Percentiles rank a stretch among this genome's conserved stretches.
These are phyloP conservation scores for Ascaphus truei DNA, from an alignment of 2,113 vertebrate species.

Conservation along the genomic window DNA sequence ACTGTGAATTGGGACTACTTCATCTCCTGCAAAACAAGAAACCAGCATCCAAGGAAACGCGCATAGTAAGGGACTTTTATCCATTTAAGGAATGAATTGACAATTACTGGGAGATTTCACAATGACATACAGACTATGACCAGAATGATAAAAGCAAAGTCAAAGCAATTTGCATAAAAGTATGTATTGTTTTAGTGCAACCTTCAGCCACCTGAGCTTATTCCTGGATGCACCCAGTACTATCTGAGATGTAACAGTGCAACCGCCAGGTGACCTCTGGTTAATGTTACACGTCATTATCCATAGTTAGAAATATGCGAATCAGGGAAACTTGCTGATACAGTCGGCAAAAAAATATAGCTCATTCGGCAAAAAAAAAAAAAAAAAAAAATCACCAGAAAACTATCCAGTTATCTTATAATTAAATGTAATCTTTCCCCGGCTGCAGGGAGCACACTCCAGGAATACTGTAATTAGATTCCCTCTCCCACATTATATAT, in stretches of 20 bases:
- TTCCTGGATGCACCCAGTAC: not conserved
- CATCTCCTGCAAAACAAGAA: too few relatives aligned
- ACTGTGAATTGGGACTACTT: too few relatives aligned
- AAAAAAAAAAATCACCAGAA: conserved; percentile 10
- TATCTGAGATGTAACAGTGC: not conserved
- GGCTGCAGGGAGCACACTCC: not conserved
- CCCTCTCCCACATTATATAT: too few relatives aligned
- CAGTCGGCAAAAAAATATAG: not conserved
- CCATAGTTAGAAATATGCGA: conserved; percentile 17
- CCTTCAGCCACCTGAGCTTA: not conserved
- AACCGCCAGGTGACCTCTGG: not conserved
- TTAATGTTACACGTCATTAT: conserved; percentile 7
- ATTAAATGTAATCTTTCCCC: not conserved
- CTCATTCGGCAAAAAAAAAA: not conserved
- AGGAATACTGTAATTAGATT: not conserved
- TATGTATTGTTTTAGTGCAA: not conserved
- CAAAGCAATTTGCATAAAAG: not conserved
- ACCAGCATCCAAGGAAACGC: too few relatives aligned
- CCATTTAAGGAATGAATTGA: too few relatives aligned
- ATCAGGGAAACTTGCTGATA: not conserved
- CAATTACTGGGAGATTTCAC: not conserved
- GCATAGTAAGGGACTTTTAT: too few relatives aligned
- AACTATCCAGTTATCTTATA: not conserved
- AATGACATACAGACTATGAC: not conserved
- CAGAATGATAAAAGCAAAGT: not conserved